Evolutionary conservation across 2,797 vertebrate genomes (phyloP).

Genomic region (Hoplostethus atlanticus): DNA sequence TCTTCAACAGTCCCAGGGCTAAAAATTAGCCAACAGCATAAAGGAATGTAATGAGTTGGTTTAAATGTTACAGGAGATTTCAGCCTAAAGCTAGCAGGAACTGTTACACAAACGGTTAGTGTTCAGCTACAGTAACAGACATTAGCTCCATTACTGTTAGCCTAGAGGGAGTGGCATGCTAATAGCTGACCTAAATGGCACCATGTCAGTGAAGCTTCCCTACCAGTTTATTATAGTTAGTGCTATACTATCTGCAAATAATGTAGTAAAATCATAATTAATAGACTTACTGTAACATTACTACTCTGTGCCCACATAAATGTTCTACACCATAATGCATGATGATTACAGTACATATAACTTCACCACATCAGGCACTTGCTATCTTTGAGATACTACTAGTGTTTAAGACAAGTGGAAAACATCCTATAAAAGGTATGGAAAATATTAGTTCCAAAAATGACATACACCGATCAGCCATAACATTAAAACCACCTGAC

Average conservation of each 20-base stretch:
- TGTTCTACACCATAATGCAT: conserved; percentile 11
- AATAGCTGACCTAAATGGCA: conserved; percentile 62
- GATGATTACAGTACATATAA: not conserved
- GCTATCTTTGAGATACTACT: too few species aligned
- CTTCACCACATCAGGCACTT: too few species aligned
- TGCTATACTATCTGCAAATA: conserved; percentile 38
- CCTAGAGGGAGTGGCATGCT: conserved; percentile 52
- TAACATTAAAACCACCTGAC: too few species aligned
- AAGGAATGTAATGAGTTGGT: conserved; percentile 62
- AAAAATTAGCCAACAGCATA: conserved; percentile 54
- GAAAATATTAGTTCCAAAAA: too few species aligned
- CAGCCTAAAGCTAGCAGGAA: conserved; percentile 53
- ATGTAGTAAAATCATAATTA: not conserved
- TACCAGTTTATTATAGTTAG: conserved; percentile 45
- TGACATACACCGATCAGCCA: too few species aligned
- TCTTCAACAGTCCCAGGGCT: conserved; percentile 39
- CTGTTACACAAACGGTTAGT: conserved; percentile 70
- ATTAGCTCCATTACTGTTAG: conserved; percentile 56
- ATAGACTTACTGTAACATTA: not conserved
- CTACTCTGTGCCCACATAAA: not conserved
- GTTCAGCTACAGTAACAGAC: conserved; percentile 55
- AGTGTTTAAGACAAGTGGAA: too few species aligned
- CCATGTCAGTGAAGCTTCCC: conserved; percentile 19
- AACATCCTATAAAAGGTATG: too few species aligned
- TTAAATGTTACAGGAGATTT: conserved; percentile 61